Conservation (phyloP, 2,888 invertebrate genomes). For the Tanypteryx hageni region DNA sequence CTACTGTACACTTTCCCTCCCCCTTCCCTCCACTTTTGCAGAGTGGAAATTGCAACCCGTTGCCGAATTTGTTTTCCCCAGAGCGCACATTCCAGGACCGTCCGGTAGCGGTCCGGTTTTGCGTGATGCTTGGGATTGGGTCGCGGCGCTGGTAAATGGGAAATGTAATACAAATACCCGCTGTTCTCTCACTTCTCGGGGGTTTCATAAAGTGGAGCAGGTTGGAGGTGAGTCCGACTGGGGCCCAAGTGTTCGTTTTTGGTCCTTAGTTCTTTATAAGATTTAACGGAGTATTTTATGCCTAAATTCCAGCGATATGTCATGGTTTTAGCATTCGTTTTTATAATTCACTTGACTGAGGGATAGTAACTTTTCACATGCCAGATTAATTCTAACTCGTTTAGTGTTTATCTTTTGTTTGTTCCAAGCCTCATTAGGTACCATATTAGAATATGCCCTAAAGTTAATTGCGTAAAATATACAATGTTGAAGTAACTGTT, state of each 20-base stretch:
- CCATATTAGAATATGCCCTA: no score
- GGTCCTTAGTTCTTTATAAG: neutral
- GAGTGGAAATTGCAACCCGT: constrained; percentile 34
- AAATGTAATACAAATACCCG: constrained; percentile 72
- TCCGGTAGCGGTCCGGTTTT: neutral
- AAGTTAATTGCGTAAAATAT: no score
- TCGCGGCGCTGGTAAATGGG: neutral
- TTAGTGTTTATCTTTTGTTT: no score
- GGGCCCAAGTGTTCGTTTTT: neutral
- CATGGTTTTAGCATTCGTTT: no score
- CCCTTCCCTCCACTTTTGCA: neutral
- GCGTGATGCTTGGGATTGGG: neutral
- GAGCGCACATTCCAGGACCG: neutral
- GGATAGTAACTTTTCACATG: no score
- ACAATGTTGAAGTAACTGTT: no score
- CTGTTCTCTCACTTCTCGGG: constrained; percentile 71
- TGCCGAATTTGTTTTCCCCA: constrained; percentile 38
- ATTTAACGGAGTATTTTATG: neutral
- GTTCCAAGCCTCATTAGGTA: no score
- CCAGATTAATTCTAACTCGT: no score
- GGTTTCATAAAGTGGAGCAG: constrained; percentile 71
- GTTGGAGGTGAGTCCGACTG: constrained; percentile 74
- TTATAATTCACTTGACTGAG: no score
- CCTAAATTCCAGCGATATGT: no score
- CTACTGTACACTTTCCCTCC: constrained; percentile 8